These are phyloP conservation scores for Neelides sp. DNA, from an alignment of 1,140 invertebrate genomes.

Conservation along the genomic window DNA sequence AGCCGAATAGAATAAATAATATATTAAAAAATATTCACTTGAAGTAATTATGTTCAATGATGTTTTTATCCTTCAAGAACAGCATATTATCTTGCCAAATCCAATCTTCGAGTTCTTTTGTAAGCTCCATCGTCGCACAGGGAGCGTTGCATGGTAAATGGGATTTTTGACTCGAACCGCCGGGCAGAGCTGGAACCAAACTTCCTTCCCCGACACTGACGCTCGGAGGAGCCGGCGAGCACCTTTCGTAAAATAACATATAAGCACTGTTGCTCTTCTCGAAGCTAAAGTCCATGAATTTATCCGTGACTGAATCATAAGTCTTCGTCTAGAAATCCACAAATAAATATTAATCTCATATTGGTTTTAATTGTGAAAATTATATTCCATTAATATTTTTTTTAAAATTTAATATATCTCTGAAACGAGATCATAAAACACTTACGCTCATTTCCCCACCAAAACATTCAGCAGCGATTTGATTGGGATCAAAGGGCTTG, in stretches of 20 bases:
- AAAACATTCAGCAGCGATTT: conserved; percentile 88
- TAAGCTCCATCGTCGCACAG: conserved; percentile 45
- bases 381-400: no score
- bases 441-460: conserved; percentile 87
- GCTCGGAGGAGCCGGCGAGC: conserved; percentile 23
- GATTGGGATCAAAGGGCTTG: conserved; percentile 84
- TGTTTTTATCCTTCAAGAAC: conserved; percentile 86
- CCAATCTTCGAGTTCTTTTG: conserved; percentile 71
- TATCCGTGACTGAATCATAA: conserved; percentile 88
- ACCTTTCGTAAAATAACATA: conserved; percentile 89
- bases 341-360: conserved; percentile 14
- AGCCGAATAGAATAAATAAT: no score
- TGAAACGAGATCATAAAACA: background rate
- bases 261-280: conserved; percentile 96
- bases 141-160: conserved; percentile 31
- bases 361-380: no score
- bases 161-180: conserved; percentile 25
- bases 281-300: conserved; percentile 93
- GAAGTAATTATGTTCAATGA: conserved; percentile 90
- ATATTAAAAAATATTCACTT: conserved; percentile 52
- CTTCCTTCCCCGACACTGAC: conserved; percentile 10
- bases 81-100: conserved; percentile 94
- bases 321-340: conserved; percentile 68
- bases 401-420: background rate
- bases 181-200: conserved; percentile 22